These are phyloP conservation scores for Scomberomorus guttatus DNA, from an alignment of 2,797 vertebrate genomes.

Conservation along the genomic window DNA sequence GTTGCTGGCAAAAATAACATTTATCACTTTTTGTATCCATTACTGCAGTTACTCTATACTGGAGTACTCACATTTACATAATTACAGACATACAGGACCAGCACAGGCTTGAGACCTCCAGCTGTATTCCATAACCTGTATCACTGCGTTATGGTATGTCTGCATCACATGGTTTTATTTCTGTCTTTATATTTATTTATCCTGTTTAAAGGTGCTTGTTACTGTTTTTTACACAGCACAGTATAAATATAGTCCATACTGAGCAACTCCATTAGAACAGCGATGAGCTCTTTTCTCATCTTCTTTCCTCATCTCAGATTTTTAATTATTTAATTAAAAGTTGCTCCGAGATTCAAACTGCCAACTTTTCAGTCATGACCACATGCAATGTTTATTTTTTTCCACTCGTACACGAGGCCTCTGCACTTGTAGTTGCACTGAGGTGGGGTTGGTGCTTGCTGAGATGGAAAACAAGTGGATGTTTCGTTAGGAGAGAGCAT, in stretches of 20 bases:
- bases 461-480: constrained; percentile 47
- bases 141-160: neutral
- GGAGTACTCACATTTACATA: constrained; percentile 55
- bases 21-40: constrained; percentile 57
- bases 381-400: constrained; percentile 41
- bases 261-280: neutral
- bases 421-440: constrained; percentile 21
- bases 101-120: constrained; percentile 20
- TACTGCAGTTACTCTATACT: constrained; percentile 56
- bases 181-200: neutral
- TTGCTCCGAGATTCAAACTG: constrained; percentile 2
- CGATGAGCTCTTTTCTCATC: neutral
- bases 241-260: neutral
- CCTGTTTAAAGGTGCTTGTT: neutral
- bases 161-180: neutral
- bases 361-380: constrained; percentile 11
- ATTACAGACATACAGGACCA: constrained; percentile 42
- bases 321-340: neutral
- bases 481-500: constrained; percentile 47
- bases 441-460: constrained; percentile 17
- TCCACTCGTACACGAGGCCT: neutral
- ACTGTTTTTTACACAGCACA: neutral
- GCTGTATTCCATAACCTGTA: neutral
- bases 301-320: neutral
- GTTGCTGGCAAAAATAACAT: constrained; percentile 63